Evolutionary conservation across 2,113 vertebrate species (phyloP).

Genomic region (Limanda limanda): DNA sequence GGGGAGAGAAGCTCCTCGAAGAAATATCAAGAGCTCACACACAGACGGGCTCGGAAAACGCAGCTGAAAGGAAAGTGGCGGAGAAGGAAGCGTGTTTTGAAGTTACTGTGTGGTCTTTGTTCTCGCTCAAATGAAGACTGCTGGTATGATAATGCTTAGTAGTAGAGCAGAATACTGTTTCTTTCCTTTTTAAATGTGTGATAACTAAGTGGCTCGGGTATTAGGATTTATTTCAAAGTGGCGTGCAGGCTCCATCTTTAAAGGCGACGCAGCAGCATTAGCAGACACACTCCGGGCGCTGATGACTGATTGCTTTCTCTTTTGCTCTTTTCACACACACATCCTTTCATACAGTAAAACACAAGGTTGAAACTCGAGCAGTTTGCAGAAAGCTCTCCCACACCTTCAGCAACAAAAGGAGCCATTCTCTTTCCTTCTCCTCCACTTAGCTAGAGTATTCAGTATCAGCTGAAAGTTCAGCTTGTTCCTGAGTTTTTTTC

Average conservation of each 20-base stretch:
- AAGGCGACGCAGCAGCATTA: background rate
- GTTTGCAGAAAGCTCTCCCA: background rate
- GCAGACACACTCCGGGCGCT: no score
- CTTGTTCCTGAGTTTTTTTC: conserved; percentile 26
- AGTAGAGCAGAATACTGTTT: background rate
- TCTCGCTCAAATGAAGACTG: background rate
- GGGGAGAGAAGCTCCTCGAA: background rate
- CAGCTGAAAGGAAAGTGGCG: background rate
- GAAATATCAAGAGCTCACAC: background rate
- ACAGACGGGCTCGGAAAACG: background rate
- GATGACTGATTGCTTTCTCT: background rate
- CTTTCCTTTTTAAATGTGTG: background rate
- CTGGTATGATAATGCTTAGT: background rate
- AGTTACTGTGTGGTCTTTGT: background rate
- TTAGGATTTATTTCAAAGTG: background rate
- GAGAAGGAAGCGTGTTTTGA: background rate
- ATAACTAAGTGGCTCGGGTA: background rate
- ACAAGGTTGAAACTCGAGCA: background rate
- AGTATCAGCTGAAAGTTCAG: conserved; percentile 41
- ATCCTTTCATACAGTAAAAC: background rate
- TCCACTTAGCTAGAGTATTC: conserved; percentile 11
- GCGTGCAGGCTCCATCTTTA: background rate
- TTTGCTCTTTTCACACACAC: background rate
- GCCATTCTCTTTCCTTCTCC: background rate
- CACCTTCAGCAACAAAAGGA: conserved; percentile 1